These are phyloP conservation scores for Agrotis exclamationis DNA, from an alignment of 2,888 invertebrate genomes.

Conservation along the genomic window DNA sequence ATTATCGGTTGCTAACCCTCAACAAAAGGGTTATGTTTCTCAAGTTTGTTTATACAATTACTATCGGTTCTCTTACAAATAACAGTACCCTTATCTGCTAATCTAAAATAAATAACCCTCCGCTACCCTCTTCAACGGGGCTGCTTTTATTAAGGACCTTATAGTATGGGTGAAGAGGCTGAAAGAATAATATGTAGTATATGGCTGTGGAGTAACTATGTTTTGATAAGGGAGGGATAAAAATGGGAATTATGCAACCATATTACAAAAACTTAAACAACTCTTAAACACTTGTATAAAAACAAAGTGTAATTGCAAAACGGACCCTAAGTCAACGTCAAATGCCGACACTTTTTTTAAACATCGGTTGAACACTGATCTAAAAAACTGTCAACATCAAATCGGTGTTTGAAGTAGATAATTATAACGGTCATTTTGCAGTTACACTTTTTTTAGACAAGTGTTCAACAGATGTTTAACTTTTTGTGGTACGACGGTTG, in stretches of 20 bases:
- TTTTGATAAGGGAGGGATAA: background rate
- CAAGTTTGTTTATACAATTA: slow-evolving; percentile 39
- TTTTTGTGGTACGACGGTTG: too few species aligned
- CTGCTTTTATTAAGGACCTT: slow-evolving; percentile 54
- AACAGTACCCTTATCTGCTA: slow-evolving; percentile 52
- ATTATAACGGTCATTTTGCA: too few species aligned
- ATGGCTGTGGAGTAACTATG: background rate
- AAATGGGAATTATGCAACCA: background rate
- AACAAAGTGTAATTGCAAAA: too few species aligned
- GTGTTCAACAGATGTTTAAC: too few species aligned
- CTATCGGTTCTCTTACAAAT: slow-evolving; percentile 39
- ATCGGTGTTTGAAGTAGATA: too few species aligned
- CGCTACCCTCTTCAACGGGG: slow-evolving; percentile 35
- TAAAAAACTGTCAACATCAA: too few species aligned
- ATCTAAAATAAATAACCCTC: slow-evolving; percentile 63
- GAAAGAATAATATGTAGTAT: slow-evolving; percentile 39
- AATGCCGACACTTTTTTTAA: too few species aligned
- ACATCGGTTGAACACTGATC: too few species aligned
- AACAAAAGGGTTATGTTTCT: background rate
- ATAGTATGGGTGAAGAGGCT: slow-evolving; percentile 16
- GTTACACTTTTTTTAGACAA: too few species aligned
- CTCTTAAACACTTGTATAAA: too few species aligned
- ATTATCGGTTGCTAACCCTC: background rate
- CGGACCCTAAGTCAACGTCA: too few species aligned
- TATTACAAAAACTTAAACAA: too few species aligned